Conservation (phyloP, 2,113 vertebrate genomes). For the Phrynocephalus versicolor region DNA sequence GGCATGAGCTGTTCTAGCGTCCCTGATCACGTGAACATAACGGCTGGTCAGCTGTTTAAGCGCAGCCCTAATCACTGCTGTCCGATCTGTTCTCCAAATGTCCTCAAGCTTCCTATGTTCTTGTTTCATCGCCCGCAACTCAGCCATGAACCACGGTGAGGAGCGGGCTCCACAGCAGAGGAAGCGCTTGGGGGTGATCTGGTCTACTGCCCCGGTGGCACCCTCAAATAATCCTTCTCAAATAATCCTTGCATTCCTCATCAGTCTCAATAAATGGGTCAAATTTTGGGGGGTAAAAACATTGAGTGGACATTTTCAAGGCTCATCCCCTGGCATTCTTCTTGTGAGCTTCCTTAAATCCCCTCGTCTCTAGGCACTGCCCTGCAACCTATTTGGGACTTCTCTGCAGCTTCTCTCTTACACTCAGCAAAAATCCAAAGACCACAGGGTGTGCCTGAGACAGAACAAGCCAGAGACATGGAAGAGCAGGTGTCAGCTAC, state of each 20-base stretch:
- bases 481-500: conserved; percentile 50
- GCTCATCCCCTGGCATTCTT: conserved; percentile 50
- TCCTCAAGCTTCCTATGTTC: too few relatives aligned
- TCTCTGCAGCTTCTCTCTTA: conserved; percentile 28
- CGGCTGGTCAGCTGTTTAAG: too few relatives aligned
- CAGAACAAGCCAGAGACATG: neutral
- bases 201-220: too few relatives aligned
- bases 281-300: conserved; percentile 61
- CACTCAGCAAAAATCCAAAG: conserved; percentile 37
- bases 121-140: too few relatives aligned
- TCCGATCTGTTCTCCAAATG: too few relatives aligned
- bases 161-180: too few relatives aligned
- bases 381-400: conserved; percentile 54
- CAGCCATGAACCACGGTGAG: too few relatives aligned
- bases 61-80: too few relatives aligned
- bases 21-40: too few relatives aligned
- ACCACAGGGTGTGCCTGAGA: neutral
- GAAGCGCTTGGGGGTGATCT: too few relatives aligned
- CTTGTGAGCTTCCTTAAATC: conserved; percentile 65
- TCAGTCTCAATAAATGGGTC: conserved; percentile 61
- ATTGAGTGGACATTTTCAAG: conserved; percentile 61
- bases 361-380: conserved; percentile 66
- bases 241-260: conserved; percentile 64
- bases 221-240: too few relatives aligned
- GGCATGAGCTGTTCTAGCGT: too few relatives aligned